Evolutionary conservation across 1,140 invertebrate species (phyloP).

Genomic region (Pinna nobilis): DNA sequence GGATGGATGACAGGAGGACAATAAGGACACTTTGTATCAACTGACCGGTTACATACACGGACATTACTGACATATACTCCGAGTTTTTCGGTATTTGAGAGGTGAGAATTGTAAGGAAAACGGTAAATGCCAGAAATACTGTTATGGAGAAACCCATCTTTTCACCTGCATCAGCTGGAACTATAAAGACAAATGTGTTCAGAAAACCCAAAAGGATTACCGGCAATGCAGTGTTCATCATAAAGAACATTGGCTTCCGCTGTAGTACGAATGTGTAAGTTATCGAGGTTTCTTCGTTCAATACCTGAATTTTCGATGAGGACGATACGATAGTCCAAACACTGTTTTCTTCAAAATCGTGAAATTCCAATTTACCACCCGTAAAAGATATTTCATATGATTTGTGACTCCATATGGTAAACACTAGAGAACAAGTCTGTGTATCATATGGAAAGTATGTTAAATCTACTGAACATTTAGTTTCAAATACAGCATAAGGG

Average conservation of each 20-base stretch:
- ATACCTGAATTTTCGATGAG: not conserved
- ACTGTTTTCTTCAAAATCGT: constrained; percentile 11
- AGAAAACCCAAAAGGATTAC: constrained; percentile 78
- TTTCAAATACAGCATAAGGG: constrained; percentile 27
- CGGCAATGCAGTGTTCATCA: constrained; percentile 78
- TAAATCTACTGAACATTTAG: constrained; percentile 18
- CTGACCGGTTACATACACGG: constrained; percentile 35
- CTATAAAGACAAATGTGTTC: constrained; percentile 78
- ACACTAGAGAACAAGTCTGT: constrained; percentile 15
- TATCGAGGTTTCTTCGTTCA: not conserved
- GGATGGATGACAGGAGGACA: constrained; percentile 8
- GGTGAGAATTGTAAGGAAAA: constrained; percentile 78
- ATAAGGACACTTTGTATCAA: not conserved
- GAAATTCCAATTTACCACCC: not conserved
- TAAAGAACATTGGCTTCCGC: constrained; percentile 70
- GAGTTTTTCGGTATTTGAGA: constrained; percentile 79
- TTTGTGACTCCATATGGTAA: constrained; percentile 24
- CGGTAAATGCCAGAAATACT: constrained; percentile 78
- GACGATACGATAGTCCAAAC: constrained; percentile 8
- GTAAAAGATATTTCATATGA: not conserved
- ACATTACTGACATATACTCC: constrained; percentile 74
- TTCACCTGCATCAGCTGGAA: constrained; percentile 78
- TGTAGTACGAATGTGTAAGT: constrained; percentile 20
- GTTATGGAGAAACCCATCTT: constrained; percentile 78
- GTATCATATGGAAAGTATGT: constrained; percentile 18